These are phyloP conservation scores for Zaprionus camerounensis DNA, from an alignment of 1,140 invertebrate species.

Conservation along the genomic window DNA sequence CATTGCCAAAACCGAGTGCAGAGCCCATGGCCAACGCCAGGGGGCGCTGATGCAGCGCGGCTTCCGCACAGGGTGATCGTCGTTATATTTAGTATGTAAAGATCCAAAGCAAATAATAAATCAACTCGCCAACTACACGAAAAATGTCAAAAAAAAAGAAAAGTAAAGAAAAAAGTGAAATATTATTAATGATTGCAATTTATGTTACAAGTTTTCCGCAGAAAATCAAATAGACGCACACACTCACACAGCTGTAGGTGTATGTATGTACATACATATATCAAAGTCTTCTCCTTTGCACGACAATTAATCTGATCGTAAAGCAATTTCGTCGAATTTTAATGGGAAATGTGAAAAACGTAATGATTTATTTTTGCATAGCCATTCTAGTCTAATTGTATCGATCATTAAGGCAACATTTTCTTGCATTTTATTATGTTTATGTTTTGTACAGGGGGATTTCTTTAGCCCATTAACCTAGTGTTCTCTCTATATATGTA, in stretches of 20 bases:
- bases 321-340: conserved; percentile 33
- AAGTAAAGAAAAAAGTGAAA: background rate
- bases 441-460: background rate
- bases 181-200: conserved; percentile 30
- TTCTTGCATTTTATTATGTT: conserved; percentile 15
- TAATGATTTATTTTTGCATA: conserved; percentile 43
- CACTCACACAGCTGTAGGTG: background rate
- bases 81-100: background rate
- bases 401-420: conserved; percentile 20
- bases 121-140: conserved; percentile 36
- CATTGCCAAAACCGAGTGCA: conserved; percentile 47
- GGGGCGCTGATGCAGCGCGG: conserved; percentile 40
- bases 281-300: background rate
- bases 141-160: background rate
- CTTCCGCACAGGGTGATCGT: conserved; percentile 25
- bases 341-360: conserved; percentile 18
- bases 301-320: conserved; percentile 25
- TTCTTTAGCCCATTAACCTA: conserved; percentile 5
- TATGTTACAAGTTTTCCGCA: conserved; percentile 16
- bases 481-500: background rate
- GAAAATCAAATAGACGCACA: conserved; percentile 7
- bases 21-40: conserved; percentile 29
- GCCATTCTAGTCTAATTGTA: conserved; percentile 26
- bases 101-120: conserved; percentile 35
- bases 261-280: too few species aligned